Evolutionary conservation across 2,888 invertebrate genomes (phyloP).

Genomic region (Drosophila recens): DNA sequence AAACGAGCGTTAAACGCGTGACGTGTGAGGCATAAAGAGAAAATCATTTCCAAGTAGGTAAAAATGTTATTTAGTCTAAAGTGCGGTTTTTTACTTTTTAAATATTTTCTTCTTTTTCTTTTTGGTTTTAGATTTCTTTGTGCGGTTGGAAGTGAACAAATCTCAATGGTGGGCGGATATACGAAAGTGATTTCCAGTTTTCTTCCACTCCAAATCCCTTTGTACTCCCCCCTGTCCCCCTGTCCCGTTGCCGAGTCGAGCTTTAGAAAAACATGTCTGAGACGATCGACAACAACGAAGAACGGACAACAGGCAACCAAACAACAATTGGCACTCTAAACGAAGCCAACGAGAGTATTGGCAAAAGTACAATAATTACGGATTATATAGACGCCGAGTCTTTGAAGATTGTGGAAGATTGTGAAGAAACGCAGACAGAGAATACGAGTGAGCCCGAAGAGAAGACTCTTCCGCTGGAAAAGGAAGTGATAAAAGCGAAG

Average conservation of each 20-base stretch:
- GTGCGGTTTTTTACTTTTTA: neutral
- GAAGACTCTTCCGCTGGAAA: neutral
- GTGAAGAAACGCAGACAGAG: conserved; percentile 23
- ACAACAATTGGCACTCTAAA: conserved; percentile 66
- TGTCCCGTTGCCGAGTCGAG: conserved; percentile 18
- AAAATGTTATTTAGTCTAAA: neutral
- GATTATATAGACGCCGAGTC: conserved; percentile 43
- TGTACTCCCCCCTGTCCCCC: conserved; percentile 39
- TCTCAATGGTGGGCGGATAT: conserved; percentile 70
- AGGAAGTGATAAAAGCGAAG: conserved; percentile 60
- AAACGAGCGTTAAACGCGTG: neutral
- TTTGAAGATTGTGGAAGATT: conserved; percentile 60
- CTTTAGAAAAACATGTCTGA: conserved; percentile 74
- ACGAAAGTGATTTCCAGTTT: conserved; percentile 48
- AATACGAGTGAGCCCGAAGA: neutral
- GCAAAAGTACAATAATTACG: conserved; percentile 19
- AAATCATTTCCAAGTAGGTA: neutral
- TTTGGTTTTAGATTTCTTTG: conserved; percentile 45
- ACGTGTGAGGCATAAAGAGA: conserved; percentile 8
- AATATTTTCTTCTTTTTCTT: conserved; percentile 1
- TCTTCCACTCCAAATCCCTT: conserved; percentile 73
- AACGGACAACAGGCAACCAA: conserved; percentile 56
- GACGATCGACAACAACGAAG: conserved; percentile 61
- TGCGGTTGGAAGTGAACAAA: conserved; percentile 25
- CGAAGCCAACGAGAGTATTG: conserved; percentile 41